Evolutionary conservation across 2,797 vertebrate genomes (phyloP).

Genomic region (Muraenolepis orangiensis): DNA sequence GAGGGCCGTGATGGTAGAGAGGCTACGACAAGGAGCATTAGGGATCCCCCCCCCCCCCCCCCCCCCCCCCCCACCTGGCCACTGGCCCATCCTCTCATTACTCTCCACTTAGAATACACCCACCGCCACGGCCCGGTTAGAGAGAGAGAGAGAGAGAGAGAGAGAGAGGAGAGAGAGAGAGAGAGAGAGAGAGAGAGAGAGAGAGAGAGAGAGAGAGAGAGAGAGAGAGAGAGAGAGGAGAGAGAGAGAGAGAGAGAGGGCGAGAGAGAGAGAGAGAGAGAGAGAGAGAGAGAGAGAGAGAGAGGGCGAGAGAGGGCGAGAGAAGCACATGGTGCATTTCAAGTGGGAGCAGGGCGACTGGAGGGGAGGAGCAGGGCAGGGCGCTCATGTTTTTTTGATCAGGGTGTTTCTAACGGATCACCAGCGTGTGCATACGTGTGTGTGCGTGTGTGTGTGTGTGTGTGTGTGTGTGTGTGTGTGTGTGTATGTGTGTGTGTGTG

Average conservation of each 20-base stretch:
- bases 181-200: conserved; percentile 46
- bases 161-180: neutral
- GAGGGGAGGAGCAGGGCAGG: conserved; percentile 28
- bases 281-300: neutral
- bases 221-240: too few species aligned
- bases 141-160: conserved; percentile 25
- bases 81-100: conserved; percentile 59
- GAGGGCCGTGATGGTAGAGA: conserved; percentile 75
- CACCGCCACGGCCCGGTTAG: conserved; percentile 29
- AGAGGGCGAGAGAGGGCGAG: neutral
- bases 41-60: conserved; percentile 61
- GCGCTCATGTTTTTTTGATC: neutral
- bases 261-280: neutral
- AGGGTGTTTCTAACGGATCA: neutral
- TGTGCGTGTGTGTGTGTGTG: neutral
- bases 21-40: conserved; percentile 75
- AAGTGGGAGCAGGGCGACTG: conserved; percentile 55
- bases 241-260: neutral
- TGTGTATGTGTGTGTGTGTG: conserved; percentile 3
- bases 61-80: conserved; percentile 46
- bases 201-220: conserved; percentile 31
- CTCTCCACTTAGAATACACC: conserved; percentile 48
- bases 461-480: conserved; percentile 1
- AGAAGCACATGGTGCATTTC: conserved; percentile 46
- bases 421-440: neutral